Evolutionary conservation across 2,113 vertebrate species (phyloP).

Genomic region (Mus pahari): DNA sequence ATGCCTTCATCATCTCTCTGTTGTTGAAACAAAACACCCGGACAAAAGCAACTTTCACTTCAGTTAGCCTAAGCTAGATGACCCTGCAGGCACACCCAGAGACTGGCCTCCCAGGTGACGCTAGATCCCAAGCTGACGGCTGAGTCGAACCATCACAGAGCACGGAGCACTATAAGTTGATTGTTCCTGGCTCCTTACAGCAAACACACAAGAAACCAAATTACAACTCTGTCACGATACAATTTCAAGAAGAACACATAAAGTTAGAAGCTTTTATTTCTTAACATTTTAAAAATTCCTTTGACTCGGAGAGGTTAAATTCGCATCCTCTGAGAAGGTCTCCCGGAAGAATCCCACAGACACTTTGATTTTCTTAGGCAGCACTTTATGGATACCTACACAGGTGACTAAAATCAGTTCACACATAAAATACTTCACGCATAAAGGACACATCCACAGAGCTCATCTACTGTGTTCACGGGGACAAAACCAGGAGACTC

Average conservation of each 20-base stretch:
- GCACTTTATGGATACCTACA: not conserved
- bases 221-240: not conserved
- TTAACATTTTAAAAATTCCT: not conserved
- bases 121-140: not conserved
- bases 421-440: not conserved
- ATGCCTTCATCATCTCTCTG: not conserved
- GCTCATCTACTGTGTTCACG: too few species aligned
- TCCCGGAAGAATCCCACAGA: not conserved
- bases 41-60: not conserved
- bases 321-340: not conserved
- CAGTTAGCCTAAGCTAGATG: not conserved
- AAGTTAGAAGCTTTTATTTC: not conserved
- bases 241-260: not conserved
- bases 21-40: not conserved
- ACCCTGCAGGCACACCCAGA: not conserved
- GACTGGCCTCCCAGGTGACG: not conserved
- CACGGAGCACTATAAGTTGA: not conserved
- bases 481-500: not conserved
- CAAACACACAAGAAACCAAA: not conserved
- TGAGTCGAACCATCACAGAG: not conserved
- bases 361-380: not conserved
- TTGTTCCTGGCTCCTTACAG: not conserved
- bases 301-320: not conserved
- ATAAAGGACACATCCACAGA: fast-evolving
- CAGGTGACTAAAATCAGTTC: not conserved